These are phyloP conservation scores for Brachionus calyciflorus DNA, from an alignment of 1,140 invertebrate genomes.

Conservation along the genomic window DNA sequence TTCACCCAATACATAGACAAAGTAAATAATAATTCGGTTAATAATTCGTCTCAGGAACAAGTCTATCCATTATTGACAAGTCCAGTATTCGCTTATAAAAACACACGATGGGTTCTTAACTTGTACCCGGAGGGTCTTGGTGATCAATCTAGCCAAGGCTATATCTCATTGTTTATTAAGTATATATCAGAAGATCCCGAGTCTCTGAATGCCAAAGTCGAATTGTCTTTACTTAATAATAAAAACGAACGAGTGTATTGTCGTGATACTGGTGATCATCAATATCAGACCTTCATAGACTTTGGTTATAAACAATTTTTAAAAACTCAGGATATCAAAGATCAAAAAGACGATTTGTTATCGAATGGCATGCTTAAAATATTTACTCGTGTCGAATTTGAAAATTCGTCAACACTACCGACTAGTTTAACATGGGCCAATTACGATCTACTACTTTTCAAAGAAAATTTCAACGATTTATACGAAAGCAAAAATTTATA, in stretches of 20 bases:
- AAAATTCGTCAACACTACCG: conserved; percentile 10
- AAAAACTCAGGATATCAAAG: conserved; percentile 35
- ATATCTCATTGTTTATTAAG: conserved; percentile 43
- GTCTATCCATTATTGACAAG: conserved; percentile 39
- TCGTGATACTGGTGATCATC: conserved; percentile 44
- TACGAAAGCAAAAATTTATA: conserved; percentile 37
- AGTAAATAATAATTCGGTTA: neutral
- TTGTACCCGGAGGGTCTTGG: conserved; percentile 45
- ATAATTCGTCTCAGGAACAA: neutral
- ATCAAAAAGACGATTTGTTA: conserved; percentile 34
- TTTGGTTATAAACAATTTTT: conserved; percentile 46
- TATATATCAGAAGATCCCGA: conserved; percentile 44
- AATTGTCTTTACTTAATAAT: conserved; percentile 26
- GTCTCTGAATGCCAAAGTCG: conserved; percentile 31
- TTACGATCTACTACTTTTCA: conserved; percentile 29
- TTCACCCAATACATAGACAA: conserved; percentile 43
- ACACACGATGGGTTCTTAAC: conserved; percentile 43
- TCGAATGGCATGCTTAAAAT: conserved; percentile 38
- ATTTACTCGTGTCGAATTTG: conserved; percentile 36
- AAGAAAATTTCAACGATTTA: conserved; percentile 43
- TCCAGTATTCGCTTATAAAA: conserved; percentile 35
- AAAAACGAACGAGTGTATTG: conserved; percentile 44
- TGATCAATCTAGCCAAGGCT: conserved; percentile 30
- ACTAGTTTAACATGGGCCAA: conserved; percentile 38
- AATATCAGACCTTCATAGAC: conserved; percentile 45